Percentiles rank a stretch among this genome's conserved stretches.
Conservation (phyloP, 2,797 vertebrate genomes). For the Sebastes alutus region DNA sequence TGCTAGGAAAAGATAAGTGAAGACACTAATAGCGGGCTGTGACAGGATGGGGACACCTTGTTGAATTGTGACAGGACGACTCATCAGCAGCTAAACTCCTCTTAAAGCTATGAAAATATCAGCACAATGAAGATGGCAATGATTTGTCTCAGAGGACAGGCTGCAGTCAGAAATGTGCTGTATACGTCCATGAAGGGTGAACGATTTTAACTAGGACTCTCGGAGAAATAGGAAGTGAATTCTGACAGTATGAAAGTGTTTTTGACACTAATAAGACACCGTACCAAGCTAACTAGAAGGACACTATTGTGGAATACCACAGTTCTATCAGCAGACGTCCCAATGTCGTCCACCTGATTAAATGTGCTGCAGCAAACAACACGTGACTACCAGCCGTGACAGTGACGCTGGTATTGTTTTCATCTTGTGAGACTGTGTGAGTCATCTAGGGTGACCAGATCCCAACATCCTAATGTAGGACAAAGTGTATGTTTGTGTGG, state of each 20-base stretch:
- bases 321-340: too few relatives aligned
- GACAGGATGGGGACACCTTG: conserved; percentile 10
- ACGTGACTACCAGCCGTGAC: too few relatives aligned
- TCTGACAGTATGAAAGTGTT: neutral
- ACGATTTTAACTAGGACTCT: neutral
- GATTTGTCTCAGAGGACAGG: conserved; percentile 14
- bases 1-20: conserved; percentile 6
- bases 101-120: conserved; percentile 13
- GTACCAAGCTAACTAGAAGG: neutral
- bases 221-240: neutral
- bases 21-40: neutral
- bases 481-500: too few relatives aligned
- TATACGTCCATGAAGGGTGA: neutral
- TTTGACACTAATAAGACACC: neutral
- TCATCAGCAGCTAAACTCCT: conserved; percentile 9
- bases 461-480: too few relatives aligned
- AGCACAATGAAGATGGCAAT: neutral
- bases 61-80: conserved; percentile 9
- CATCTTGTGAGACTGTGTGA: too few relatives aligned
- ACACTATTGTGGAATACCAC: neutral
- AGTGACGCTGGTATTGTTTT: too few relatives aligned
- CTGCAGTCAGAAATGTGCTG: neutral
- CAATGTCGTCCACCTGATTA: too few relatives aligned
- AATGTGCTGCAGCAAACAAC: too few relatives aligned
- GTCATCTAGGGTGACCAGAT: too few relatives aligned